These are phyloP conservation scores for Mechanitis messenoides DNA, from an alignment of 2,888 invertebrate species.

Conservation along the genomic window DNA sequence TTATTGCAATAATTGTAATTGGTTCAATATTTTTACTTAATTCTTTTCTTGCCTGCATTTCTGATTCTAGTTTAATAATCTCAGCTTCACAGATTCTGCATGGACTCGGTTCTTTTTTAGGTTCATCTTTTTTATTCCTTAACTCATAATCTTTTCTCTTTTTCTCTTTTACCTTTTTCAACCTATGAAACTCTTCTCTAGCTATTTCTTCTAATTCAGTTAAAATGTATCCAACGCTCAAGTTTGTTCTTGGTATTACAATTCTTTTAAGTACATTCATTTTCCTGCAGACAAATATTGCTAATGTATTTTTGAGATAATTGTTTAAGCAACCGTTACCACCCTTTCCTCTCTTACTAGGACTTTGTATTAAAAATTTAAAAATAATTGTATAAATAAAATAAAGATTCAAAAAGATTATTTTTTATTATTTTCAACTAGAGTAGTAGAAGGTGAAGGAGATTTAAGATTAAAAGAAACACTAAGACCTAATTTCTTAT, in stretches of 20 bases:
- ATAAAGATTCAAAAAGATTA: neutral
- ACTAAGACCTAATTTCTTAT: neutral
- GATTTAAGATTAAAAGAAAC: constrained; percentile 1
- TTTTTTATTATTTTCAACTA: neutral
- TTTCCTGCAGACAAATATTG: constrained; percentile 38
- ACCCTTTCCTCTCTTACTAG: constrained; percentile 35
- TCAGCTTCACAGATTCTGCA: neutral
- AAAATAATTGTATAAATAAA: neutral
- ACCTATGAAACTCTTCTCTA: constrained; percentile 43
- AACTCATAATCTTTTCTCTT: constrained; percentile 24
- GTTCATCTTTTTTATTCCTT: constrained; percentile 14
- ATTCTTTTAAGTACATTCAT: constrained; percentile 42
- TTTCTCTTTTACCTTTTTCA: constrained; percentile 38
- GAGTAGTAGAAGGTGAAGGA: neutral
- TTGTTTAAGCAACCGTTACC: constrained; percentile 23
- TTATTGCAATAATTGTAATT: neutral
- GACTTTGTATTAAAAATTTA: constrained; percentile 25
- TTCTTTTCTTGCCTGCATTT: neutral
- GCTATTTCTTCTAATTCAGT: constrained; percentile 43
- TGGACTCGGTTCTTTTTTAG: neutral
- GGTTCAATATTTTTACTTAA: neutral
- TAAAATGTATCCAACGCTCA: constrained; percentile 38
- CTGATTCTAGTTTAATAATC: neutral
- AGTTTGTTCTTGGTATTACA: constrained; percentile 39
- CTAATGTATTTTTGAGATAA: constrained; percentile 3